Base-by-base conservation (phyloP, 53 echinoderm and acorn worm species). In the Paracentrotus lividus region DNA sequence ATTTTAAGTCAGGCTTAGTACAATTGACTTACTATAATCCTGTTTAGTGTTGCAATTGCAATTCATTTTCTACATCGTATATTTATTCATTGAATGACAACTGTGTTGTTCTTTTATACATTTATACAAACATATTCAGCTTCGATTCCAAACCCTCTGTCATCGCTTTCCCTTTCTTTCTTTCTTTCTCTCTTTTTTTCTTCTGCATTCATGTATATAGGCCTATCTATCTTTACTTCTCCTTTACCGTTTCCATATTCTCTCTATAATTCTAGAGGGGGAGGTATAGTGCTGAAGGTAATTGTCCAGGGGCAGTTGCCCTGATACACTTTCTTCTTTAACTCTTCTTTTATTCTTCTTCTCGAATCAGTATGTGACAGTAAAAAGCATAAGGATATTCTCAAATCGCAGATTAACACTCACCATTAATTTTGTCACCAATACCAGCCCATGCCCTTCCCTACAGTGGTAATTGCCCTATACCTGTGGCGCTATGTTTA, bases 381-480 rank as follows among this genome's bases (percentile, higher is more conserved):
- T 69, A 69, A 5, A 69, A 38, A 40, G n/a, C 72, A 69, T 38
- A 38, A 47, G 49, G n/a, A 47, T 16, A 45, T 81, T 81, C 45
- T 81, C 44, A 47, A 75, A 45, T 32, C 8, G 45, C 45, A 47
- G 24, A 81, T 81, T 26, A 81, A 47, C 81, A 47, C 9, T 7
- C 64, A 21, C 33, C 81, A 81, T 45, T 81, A 81, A 45, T 81
- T 81, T 47, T 81, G 44, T 81, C 81, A 81, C 49, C 1, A 24
- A n/a, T 45, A 26, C 45, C 1, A 10, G 81, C 26, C 44, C 33
- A 44, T 47, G 45, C 45, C 81, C 81, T 12, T 81, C 20, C 45
- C 81, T 13, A n/a, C 81, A 81, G 45, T 47, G 81, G 81, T 81
- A 81, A 81, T 81, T 81, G 81, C 44, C 47, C 81, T 49, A 26